phyloP scores from a whole-genome alignment of 2,797 vertebrate species.

The Parauchenoglanis ngamensis region DNA sequence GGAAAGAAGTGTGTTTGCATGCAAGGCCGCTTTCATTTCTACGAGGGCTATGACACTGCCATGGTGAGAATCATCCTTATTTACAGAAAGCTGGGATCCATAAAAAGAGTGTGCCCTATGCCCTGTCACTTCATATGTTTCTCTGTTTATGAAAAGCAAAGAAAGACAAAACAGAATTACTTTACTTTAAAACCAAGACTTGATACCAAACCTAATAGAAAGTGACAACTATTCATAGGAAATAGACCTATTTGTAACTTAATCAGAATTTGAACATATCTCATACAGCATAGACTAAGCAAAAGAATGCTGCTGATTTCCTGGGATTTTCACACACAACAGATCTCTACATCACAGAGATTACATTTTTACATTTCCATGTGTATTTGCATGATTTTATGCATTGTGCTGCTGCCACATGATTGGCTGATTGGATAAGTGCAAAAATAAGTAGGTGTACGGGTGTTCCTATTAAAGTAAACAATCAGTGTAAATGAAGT shows the following conservation, averaged over 20 bases:
- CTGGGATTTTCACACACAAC: neutral
- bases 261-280: neutral
- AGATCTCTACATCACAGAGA: neutral
- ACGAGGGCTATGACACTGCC: constrained; percentile 77
- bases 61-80: constrained; percentile 67
- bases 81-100: neutral
- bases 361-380: too few relatives aligned
- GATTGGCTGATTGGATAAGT: too few relatives aligned
- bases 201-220: neutral
- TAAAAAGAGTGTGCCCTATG: neutral
- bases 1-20: constrained; percentile 81
- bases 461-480: too few relatives aligned
- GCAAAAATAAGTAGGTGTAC: too few relatives aligned
- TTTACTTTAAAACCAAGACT: neutral
- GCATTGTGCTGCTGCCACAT: too few relatives aligned
- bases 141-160: neutral
- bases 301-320: neutral
- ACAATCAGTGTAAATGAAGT: too few relatives aligned
- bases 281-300: neutral
- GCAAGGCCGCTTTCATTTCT: constrained; percentile 85
- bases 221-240: neutral
- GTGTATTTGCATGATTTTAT: too few relatives aligned
- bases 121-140: constrained; percentile 1
- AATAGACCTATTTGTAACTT: neutral
- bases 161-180: neutral